These are phyloP conservation scores for Leptinotarsa peninsularis DNA, from an alignment of 2,888 invertebrate genomes.

Conservation along the genomic window DNA sequence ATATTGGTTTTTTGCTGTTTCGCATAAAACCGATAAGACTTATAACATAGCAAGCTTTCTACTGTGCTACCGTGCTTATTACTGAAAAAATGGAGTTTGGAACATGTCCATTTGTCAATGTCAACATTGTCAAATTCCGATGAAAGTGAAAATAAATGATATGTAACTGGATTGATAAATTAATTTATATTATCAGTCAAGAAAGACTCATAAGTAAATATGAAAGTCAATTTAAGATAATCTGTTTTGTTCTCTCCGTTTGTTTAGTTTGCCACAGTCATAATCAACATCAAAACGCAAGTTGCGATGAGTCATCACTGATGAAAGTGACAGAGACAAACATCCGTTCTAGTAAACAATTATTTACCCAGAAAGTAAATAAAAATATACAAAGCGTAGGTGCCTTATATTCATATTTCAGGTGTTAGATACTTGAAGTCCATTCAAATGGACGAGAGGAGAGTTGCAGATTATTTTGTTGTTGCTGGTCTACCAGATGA, in stretches of 20 bases:
- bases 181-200: neutral
- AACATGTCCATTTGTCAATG: neutral
- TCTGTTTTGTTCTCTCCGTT: neutral
- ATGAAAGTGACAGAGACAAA: slow-evolving; percentile 14
- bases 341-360: slow-evolving; percentile 15
- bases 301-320: neutral
- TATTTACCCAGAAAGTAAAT: slow-evolving; percentile 4
- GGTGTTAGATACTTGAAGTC: slow-evolving; percentile 24
- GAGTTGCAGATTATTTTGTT: slow-evolving; percentile 98
- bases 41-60: too few species aligned
- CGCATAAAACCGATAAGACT: too few species aligned
- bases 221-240: neutral
- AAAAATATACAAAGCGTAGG: slow-evolving; percentile 21
- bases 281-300: slow-evolving; percentile 2
- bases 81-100: neutral
- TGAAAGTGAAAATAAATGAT: neutral
- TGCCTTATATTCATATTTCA: slow-evolving; percentile 47
- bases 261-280: neutral
- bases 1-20: too few species aligned
- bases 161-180: neutral
- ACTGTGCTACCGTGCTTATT: too few species aligned
- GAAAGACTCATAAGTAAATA: neutral
- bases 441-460: slow-evolving; percentile 80
- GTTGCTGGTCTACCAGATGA: slow-evolving; percentile 93
- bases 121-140: neutral